phyloP scores from a whole-genome alignment of 2,797 vertebrate genomes.

The Molossus molossus region DNA sequence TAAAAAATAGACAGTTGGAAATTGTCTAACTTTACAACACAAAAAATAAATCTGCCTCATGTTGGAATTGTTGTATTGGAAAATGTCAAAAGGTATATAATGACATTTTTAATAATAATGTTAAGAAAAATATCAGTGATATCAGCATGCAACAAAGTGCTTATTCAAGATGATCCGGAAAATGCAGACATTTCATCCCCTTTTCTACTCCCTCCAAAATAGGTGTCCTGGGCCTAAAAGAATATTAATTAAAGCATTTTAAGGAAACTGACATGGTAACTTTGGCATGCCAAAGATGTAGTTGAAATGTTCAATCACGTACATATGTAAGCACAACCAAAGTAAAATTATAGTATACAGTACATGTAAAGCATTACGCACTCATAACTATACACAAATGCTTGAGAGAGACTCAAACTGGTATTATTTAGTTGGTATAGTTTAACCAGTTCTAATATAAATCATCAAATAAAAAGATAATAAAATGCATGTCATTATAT shows the following conservation, averaged over 20 bases:
- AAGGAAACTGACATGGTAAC: not conserved
- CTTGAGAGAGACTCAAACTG: constrained; percentile 5
- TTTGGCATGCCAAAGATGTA: not conserved
- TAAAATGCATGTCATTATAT: constrained; percentile 46
- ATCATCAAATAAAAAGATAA: constrained; percentile 56
- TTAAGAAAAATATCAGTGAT: not conserved
- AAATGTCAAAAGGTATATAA: constrained; percentile 24
- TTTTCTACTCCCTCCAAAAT: not conserved
- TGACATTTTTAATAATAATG: not conserved
- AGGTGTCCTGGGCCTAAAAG: not conserved
- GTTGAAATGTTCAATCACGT: not conserved
- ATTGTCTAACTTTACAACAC: constrained; percentile 40
- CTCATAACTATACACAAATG: constrained; percentile 51
- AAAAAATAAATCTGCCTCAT: constrained; percentile 7
- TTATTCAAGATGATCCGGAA: not conserved
- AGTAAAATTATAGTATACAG: constrained; percentile 11
- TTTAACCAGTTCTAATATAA: constrained; percentile 35
- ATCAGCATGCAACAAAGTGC: not conserved
- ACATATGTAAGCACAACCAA: not conserved
- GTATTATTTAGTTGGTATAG: constrained; percentile 19
- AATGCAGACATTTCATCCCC: not conserved
- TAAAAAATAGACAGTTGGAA: constrained; percentile 67
- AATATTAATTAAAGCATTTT: not conserved
- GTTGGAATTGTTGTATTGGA: constrained; percentile 33
- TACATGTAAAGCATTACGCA: not conserved